Conservation (phyloP, 2,888 invertebrate species). For the Eupelmus urozonus region DNA sequence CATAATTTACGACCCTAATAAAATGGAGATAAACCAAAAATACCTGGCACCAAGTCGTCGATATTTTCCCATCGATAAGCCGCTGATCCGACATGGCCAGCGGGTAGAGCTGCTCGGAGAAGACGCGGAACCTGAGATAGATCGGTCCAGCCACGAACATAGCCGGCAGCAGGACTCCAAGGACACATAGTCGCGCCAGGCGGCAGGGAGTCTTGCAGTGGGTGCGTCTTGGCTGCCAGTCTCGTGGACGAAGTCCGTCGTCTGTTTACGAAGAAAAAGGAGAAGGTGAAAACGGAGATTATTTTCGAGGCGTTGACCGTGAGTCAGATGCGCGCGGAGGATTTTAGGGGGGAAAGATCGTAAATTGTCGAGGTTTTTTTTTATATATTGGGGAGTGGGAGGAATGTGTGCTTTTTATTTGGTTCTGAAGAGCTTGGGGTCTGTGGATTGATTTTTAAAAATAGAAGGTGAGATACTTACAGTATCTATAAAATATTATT, state of each 20-base stretch:
- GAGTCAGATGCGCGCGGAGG: too few relatives aligned
- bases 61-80: constrained; percentile 85
- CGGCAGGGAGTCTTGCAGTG: constrained; percentile 79
- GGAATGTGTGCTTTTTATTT: too few relatives aligned
- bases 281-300: not conserved
- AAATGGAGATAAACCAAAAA: not conserved
- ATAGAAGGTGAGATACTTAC: too few relatives aligned
- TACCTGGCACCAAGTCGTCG: constrained; percentile 90
- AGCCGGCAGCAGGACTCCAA: constrained; percentile 84
- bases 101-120: constrained; percentile 85
- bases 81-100: constrained; percentile 88
- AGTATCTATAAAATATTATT: too few relatives aligned
- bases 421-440: too few relatives aligned
- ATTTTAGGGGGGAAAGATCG: too few relatives aligned
- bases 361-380: too few relatives aligned
- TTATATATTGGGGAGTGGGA: too few relatives aligned
- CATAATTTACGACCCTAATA: too few relatives aligned
- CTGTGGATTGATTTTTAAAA: too few relatives aligned
- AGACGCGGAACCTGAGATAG: constrained; percentile 85
- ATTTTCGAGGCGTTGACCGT: too few relatives aligned
- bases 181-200: constrained; percentile 81
- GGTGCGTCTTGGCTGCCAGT: constrained; percentile 68
- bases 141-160: constrained; percentile 83
- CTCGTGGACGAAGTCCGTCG: constrained; percentile 65
- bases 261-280: constrained; percentile 53